These are phyloP conservation scores for Mixornis gularis DNA, from an alignment of 2,113 vertebrate species.

Conservation along the genomic window DNA sequence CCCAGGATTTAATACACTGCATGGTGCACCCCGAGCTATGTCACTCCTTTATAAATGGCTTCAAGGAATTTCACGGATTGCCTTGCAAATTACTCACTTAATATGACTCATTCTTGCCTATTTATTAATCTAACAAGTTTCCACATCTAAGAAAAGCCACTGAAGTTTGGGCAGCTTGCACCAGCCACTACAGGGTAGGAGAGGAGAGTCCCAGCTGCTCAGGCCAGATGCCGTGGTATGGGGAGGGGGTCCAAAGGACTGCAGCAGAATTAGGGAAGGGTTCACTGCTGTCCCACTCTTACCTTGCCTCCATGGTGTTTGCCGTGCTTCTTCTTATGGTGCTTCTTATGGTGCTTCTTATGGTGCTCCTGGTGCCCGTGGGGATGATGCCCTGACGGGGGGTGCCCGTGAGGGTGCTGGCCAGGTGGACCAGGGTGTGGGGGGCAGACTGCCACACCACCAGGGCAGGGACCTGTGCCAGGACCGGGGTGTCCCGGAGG, in stretches of 20 bases:
- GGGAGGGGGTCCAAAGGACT: rapidly evolving
- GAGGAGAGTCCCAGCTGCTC: neutral
- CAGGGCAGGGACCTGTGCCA: neutral
- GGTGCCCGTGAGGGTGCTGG: neutral
- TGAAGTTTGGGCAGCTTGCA: neutral
- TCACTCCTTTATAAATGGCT: neutral
- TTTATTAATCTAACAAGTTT: neutral
- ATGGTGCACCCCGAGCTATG: rapidly evolving
- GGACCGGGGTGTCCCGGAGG: neutral
- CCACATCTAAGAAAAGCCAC: neutral
- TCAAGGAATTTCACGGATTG: neutral
- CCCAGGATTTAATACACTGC: neutral
- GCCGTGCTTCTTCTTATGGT: neutral
- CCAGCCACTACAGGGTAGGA: neutral
- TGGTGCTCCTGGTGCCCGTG: neutral
- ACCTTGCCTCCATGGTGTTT: conserved; percentile 28
- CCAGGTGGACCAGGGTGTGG: neutral
- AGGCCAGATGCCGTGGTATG: neutral
- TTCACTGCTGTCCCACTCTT: neutral
- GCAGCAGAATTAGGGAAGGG: neutral
- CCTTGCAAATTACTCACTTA: neutral
- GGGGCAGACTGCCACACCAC: neutral
- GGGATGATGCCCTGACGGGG: neutral
- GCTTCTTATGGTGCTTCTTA: neutral
- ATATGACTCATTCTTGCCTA: neutral